Evolutionary conservation across 2,888 invertebrate genomes (phyloP).

Genomic region (Heliconius ismenius): DNA sequence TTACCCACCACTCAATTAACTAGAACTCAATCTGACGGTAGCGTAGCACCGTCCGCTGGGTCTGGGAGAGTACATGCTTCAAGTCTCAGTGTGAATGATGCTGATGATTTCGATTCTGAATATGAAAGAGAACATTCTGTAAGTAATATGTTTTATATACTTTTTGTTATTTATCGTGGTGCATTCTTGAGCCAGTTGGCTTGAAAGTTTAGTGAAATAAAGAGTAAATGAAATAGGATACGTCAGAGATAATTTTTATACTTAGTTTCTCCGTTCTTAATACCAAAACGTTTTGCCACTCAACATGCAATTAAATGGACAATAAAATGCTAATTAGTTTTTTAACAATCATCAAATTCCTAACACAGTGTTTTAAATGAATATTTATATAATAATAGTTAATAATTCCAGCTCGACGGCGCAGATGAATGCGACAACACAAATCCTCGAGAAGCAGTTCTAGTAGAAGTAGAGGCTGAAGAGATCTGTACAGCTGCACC

Average conservation of each 20-base stretch:
- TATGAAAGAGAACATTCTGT: slow-evolving; percentile 80
- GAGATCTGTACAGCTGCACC: slow-evolving; percentile 90
- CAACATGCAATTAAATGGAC: too few species aligned
- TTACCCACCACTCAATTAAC: slow-evolving; percentile 75
- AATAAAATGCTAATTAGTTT: too few species aligned
- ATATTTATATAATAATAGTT: background rate
- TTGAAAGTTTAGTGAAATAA: too few species aligned
- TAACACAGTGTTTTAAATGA: too few species aligned
- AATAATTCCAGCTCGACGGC: slow-evolving; percentile 56
- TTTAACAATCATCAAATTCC: too few species aligned
- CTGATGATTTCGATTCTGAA: slow-evolving; percentile 82
- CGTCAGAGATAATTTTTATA: too few species aligned
- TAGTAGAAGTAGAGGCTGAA: slow-evolving; percentile 91
- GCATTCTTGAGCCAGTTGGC: too few species aligned
- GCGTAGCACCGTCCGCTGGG: slow-evolving; percentile 83
- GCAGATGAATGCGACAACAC: slow-evolving; percentile 66
- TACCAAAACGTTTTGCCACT: too few species aligned
- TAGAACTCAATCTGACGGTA: slow-evolving; percentile 89
- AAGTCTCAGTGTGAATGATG: slow-evolving; percentile 87
- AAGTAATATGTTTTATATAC: slow-evolving; percentile 46
- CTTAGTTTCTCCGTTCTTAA: too few species aligned
- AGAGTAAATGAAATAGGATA: too few species aligned
- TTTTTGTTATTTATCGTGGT: background rate
- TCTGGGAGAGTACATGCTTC: slow-evolving; percentile 86
- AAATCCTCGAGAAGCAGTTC: slow-evolving; percentile 86